Conservation (phyloP, 2,797 vertebrate species). For the Nyctalus aviator region DNA sequence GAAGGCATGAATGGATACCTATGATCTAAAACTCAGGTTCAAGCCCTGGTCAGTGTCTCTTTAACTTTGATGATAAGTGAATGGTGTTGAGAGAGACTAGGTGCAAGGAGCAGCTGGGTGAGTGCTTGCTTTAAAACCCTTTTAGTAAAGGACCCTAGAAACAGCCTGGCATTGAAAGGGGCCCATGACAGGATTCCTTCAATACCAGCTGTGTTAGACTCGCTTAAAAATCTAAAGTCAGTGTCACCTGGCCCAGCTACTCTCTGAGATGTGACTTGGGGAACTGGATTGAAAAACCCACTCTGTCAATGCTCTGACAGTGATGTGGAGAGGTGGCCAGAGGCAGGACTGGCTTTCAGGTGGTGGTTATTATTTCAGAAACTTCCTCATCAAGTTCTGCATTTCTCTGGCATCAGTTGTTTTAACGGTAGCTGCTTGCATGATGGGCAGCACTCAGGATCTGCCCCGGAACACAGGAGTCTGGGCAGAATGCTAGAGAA, state of each 20-base stretch:
- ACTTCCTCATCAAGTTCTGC: background rate
- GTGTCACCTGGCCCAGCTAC: background rate
- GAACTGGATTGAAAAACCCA: background rate
- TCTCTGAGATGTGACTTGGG: background rate
- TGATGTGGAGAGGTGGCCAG: background rate
- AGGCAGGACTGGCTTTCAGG: background rate
- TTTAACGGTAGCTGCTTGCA: background rate
- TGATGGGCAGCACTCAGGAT: rapidly evolving
- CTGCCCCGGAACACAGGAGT: background rate
- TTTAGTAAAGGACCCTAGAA: background rate
- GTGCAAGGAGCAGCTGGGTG: background rate
- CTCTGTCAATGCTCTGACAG: background rate
- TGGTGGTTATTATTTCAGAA: background rate
- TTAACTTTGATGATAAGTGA: background rate
- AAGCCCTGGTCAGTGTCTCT: background rate
- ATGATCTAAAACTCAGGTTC: background rate
- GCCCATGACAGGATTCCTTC: background rate
- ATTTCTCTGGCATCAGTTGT: background rate
- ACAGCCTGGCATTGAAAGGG: background rate
- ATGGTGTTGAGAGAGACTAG: background rate
- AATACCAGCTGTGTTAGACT: background rate
- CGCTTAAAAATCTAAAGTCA: background rate
- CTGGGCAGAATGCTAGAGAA: background rate
- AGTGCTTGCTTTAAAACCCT: background rate
- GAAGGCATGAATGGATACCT: background rate